Base-by-base conservation (phyloP, 2,113 vertebrate genomes). In the Calypte anna region DNA sequence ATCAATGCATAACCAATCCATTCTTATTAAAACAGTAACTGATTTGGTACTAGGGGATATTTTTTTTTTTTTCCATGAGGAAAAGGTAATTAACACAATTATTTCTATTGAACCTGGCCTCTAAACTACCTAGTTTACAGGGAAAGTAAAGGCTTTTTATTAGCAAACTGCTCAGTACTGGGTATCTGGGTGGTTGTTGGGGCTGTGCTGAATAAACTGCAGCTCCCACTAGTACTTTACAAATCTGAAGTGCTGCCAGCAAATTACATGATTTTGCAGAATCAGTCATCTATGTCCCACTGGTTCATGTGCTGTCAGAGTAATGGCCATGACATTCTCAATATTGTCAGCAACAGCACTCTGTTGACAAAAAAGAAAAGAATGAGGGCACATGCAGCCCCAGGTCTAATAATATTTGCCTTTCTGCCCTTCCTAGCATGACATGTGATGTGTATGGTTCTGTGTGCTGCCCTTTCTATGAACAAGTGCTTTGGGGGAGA, bases 251-350 rank as follows among this genome's bases (percentile, higher is more conserved):
- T 0, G 9, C 15, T 66, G 7, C 8, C 81, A 91, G 38, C 44
- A 70, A 57, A 64, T 1, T 2, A 19, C 9, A 33, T 7, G 11
- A 23, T 30, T 50, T 48, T 46, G 15, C 46, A 51, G 40, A 40
- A 55, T 38, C 1, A 7, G 28, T 48, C 55, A 48, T 23, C 31
- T 28, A 5, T 66, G 44, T 51, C 54, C 30, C 21, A 43, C 46
- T 40, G 53, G 77, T 82, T 82, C 72, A 7, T 61, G 46, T 87
- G 70, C 97, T 98, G 97, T 98, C 97, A 96, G 64, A 97, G 93
- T 94, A 96, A 98, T 93, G 95, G 96, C 82, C 90, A n/a, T 98
- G 97, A 97, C 88, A 85, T 97, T 97, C 96, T 97, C 97, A 97
- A 70, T 97, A 93, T 93, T 89, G 97, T 94, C 91, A 92, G 93